phyloP scores from a whole-genome alignment of 1,140 invertebrate species.

The Oscheius sp. region DNA sequence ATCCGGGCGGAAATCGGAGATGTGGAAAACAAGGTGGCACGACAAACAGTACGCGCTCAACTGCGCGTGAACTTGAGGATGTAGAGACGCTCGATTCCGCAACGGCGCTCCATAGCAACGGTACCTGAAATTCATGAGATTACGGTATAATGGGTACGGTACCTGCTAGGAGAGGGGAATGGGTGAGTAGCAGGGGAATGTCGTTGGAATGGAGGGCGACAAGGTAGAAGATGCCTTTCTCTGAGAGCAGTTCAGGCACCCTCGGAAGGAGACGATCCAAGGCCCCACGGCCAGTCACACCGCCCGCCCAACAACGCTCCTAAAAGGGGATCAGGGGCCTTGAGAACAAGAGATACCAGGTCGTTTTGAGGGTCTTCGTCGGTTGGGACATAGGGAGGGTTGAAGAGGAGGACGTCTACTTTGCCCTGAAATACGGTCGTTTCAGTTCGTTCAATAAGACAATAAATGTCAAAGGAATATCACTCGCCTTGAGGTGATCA shows the following conservation, averaged over 20 bases:
- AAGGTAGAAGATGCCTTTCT: slow-evolving; percentile 49
- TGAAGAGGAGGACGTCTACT: slow-evolving; percentile 85
- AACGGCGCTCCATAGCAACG: slow-evolving; percentile 46
- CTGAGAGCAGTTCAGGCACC: slow-evolving; percentile 46
- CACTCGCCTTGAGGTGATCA: slow-evolving; percentile 35
- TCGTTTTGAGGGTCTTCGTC: slow-evolving; percentile 39
- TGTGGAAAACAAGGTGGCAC: no score
- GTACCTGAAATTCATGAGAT: slow-evolving; percentile 30
- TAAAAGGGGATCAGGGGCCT: slow-evolving; percentile 29
- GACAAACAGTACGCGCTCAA: no score
- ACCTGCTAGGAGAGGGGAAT: slow-evolving; percentile 8
- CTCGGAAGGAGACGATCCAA: slow-evolving; percentile 48
- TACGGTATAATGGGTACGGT: slow-evolving; percentile 2
- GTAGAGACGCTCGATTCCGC: slow-evolving; percentile 55
- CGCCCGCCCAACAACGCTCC: slow-evolving; percentile 54
- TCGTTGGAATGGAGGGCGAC: slow-evolving; percentile 54
- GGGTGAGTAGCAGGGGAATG: slow-evolving; percentile 32
- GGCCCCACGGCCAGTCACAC: slow-evolving; percentile 43
- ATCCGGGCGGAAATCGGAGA: background rate
- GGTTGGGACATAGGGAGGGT: slow-evolving; percentile 95
- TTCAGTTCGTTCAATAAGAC: background rate
- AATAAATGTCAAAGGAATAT: background rate
- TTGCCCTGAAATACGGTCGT: slow-evolving; percentile 43
- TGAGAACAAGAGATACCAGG: background rate
- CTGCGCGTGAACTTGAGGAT: slow-evolving; percentile 50